phyloP scores from a whole-genome alignment of 1,140 invertebrate genomes.

The Sogatella furcifera region DNA sequence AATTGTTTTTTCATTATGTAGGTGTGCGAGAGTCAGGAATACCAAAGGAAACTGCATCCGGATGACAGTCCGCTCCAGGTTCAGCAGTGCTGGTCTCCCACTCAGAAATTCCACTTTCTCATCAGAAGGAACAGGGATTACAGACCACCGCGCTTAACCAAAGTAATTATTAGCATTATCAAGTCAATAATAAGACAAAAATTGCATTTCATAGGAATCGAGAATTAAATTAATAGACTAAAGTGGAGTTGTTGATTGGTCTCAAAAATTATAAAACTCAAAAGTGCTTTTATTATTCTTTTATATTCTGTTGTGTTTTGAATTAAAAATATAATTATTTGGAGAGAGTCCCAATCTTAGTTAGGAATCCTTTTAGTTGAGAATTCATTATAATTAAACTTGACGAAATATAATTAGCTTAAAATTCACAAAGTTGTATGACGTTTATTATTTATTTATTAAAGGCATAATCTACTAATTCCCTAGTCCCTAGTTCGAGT shows the following conservation, averaged over 20 bases:
- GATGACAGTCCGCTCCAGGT: constrained; percentile 76
- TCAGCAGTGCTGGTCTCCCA: constrained; percentile 59
- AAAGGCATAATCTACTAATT: background rate
- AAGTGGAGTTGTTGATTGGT: too few species aligned
- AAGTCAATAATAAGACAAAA: background rate
- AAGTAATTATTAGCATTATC: constrained; percentile 30
- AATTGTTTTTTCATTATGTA: constrained; percentile 23
- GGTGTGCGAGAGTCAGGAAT: constrained; percentile 55
- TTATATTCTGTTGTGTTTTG: too few species aligned
- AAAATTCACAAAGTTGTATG: too few species aligned
- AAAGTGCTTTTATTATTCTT: too few species aligned
- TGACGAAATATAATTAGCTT: background rate
- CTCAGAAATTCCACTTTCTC: constrained; percentile 58
- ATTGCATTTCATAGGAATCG: too few species aligned
- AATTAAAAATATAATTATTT: background rate
- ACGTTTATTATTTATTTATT: too few species aligned
- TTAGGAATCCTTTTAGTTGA: background rate
- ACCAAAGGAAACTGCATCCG: constrained; percentile 74
- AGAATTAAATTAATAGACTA: too few species aligned
- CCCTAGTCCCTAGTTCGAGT: too few species aligned
- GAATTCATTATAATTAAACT: background rate
- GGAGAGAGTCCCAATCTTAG: background rate
- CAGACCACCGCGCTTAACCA: constrained; percentile 42
- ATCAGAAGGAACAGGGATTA: constrained; percentile 67
- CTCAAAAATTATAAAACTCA: too few species aligned